Percentiles rank a stretch among this genome's conserved stretches.
These are phyloP conservation scores for Drosophila grimshawi DNA, from an alignment of 1,140 invertebrate genomes.

Conservation along the genomic window DNA sequence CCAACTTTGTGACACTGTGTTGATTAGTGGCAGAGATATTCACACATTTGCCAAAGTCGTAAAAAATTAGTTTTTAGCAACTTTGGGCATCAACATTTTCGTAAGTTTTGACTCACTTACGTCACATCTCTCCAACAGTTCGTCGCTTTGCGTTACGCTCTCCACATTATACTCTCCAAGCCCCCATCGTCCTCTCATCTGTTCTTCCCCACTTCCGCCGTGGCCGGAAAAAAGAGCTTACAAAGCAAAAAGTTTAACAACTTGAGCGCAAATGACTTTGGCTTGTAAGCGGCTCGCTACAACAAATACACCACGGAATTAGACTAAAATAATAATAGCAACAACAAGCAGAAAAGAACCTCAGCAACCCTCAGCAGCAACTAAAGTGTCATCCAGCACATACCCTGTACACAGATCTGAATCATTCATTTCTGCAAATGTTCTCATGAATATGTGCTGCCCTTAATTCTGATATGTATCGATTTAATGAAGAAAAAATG, in stretches of 20 bases:
- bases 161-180: neutral
- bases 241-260: constrained; percentile 77
- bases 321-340: constrained; percentile 66
- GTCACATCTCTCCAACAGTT: constrained; percentile 23
- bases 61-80: constrained; percentile 69
- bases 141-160: too few relatives aligned
- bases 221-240: constrained; percentile 75
- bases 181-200: neutral
- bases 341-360: constrained; percentile 26
- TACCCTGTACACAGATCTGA: too few relatives aligned
- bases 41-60: constrained; percentile 37
- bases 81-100: constrained; percentile 72
- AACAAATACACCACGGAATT: constrained; percentile 68
- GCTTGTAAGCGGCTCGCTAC: constrained; percentile 74
- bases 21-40: constrained; percentile 24
- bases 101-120: constrained; percentile 70
- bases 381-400: too few relatives aligned
- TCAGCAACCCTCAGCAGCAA: constrained; percentile 12
- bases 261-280: constrained; percentile 76
- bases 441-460: too few relatives aligned
- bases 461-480: too few relatives aligned
- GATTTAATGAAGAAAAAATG: too few relatives aligned
- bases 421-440: too few relatives aligned
- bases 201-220: constrained; percentile 51
- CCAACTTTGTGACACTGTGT: constrained; percentile 51